Evolutionary conservation across 2,888 invertebrate genomes (phyloP), one percentile per base, ranked within the genome.

Genomic region (Gnatocerus cornutus): DNA sequence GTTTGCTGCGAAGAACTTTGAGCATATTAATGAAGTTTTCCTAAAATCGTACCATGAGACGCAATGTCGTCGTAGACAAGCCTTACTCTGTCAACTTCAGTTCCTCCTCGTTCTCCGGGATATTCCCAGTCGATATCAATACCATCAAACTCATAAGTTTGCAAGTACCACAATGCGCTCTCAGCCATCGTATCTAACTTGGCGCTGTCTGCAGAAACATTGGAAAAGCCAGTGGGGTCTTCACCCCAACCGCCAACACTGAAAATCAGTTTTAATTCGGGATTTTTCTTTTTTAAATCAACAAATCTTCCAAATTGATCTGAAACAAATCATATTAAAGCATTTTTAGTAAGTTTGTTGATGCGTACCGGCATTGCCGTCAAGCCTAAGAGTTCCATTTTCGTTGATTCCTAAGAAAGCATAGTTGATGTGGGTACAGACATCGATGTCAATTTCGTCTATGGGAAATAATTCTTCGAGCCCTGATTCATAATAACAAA

Each of bases 341-440:
- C 45, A 48, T 9, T 21, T 48, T 21, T n/a, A n/a, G n/a, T n/a
- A 8, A 5, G 10, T 14, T 45, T 14, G 13, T 12, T 10, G 2
- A 3, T 12, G 2, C 8, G 7, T 10, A 50, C 48, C 29, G 27
- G 27, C 48, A n/a, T 4, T 10, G 10, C 48, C 48, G 16, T 61
- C 61, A 8, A 61, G 48, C 3, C 61, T 91, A 78, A 0, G 82
- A 83, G 79, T 83, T 1, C 90, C 89, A 43, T 86, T 82, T 0
- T 79, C 62, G 41, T 87, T 82, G 5, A 93, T 85, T 0, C 93
- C 93, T 16, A 89, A 87, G 78, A 94, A 94, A 0, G 90, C 84
- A 78, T 93, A 94, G 9, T 93, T 87, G 37, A 92, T 61, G 78
- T 94, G 93, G 0, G 93, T 92, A 80, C 93, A 94, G 0, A 92